Evolutionary conservation across 2,888 invertebrate genomes (phyloP).

Genomic region (Lepidonotus clava): DNA sequence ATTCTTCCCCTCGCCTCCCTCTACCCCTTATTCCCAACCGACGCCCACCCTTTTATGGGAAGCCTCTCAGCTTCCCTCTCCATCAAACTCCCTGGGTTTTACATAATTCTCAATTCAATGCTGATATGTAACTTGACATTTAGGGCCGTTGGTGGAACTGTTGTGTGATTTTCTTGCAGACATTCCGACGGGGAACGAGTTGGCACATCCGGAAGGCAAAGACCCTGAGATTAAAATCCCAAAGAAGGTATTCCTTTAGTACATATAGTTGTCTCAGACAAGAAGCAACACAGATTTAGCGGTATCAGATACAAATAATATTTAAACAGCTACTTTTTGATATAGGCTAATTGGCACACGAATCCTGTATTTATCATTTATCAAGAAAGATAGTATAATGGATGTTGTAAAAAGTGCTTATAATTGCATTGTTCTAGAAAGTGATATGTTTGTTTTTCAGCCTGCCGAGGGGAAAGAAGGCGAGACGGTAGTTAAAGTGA

Average conservation of each 20-base stretch:
- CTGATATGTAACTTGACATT: too few species aligned
- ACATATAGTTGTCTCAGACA: too few species aligned
- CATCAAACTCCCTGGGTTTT: conserved; percentile 9
- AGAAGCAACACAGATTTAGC: too few species aligned
- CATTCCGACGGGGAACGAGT: background rate
- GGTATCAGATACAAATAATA: too few species aligned
- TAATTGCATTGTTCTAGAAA: too few species aligned
- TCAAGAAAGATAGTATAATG: too few species aligned
- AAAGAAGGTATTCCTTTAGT: conserved; percentile 45
- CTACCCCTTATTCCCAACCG: background rate
- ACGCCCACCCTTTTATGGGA: background rate
- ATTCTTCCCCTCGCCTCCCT: too few species aligned
- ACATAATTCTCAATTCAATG: too few species aligned
- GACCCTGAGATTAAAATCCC: conserved; percentile 33
- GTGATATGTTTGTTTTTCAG: background rate
- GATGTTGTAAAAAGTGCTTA: too few species aligned
- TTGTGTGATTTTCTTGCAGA: conserved; percentile 23
- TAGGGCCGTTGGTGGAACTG: background rate
- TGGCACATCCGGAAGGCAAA: conserved; percentile 34
- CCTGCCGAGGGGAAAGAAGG: background rate
- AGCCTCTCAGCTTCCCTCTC: conserved; percentile 5
- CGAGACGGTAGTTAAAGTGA: conserved; percentile 32
- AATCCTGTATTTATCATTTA: too few species aligned
- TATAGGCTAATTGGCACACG: too few species aligned
- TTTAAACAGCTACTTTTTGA: too few species aligned